Conservation (phyloP, 2,888 invertebrate genomes). For the Xiphydria camelus region DNA sequence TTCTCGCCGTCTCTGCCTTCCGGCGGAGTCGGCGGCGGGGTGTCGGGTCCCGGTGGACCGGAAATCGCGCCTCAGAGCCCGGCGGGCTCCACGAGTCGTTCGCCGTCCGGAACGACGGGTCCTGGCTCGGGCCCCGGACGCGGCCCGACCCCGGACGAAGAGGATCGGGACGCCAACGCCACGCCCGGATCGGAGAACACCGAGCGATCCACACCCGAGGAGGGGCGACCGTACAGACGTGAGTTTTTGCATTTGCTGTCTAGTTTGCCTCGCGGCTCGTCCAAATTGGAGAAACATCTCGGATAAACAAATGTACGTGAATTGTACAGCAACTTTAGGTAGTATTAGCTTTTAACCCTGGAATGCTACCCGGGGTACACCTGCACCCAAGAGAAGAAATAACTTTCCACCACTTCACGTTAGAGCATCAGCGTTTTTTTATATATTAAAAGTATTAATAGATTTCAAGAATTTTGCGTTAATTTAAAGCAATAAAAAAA, state of each 20-base stretch:
- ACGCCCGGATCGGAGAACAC: constrained; percentile 60
- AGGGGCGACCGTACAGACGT: constrained; percentile 58
- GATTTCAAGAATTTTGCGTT: too few relatives aligned
- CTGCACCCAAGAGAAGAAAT: too few relatives aligned
- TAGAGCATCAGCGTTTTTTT: too few relatives aligned
- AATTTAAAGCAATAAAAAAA: too few relatives aligned
- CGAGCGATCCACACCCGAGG: constrained; percentile 60
- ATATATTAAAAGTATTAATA: too few relatives aligned
- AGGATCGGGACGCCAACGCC: constrained; percentile 56
- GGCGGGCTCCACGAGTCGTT: constrained; percentile 53
- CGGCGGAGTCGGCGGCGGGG: constrained; percentile 24
- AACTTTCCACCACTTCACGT: too few relatives aligned
- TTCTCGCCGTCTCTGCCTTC: constrained; percentile 49
- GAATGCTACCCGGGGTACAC: too few relatives aligned
- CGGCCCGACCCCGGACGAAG: constrained; percentile 50
- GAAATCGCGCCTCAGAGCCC: constrained; percentile 52
- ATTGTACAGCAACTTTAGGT: too few relatives aligned
- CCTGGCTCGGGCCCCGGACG: constrained; percentile 33
- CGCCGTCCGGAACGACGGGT: constrained; percentile 41
- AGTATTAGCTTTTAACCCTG: too few relatives aligned
- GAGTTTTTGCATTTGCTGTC: constrained; percentile 44
- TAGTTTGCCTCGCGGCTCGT: too few relatives aligned
- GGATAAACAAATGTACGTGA: neutral
- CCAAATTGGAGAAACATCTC: neutral
- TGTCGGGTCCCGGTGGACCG: constrained; percentile 24